Conservation (phyloP, 2,797 vertebrate species). For the Chelmon rostratus region DNA sequence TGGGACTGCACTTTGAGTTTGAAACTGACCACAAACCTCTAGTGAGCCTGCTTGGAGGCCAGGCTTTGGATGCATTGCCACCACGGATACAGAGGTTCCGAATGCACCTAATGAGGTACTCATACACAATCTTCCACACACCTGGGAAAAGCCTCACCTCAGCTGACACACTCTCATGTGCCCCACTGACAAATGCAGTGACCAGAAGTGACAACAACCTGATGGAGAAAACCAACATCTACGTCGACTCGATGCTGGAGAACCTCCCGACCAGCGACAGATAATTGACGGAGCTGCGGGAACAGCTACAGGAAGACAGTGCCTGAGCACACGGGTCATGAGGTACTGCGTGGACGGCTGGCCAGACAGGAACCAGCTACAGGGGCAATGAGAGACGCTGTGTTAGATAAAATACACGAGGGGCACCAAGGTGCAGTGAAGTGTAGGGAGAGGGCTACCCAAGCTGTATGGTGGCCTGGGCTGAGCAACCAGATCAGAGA, state of each 20-base stretch:
- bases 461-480: background rate
- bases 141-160: background rate
- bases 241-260: background rate
- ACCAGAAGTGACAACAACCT: background rate
- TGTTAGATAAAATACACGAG: background rate
- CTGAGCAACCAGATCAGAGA: background rate
- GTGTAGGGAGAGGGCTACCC: background rate
- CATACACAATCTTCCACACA: background rate
- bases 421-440: background rate
- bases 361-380: no score
- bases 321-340: background rate
- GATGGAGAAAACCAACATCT: slow-evolving; percentile 1
- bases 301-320: background rate
- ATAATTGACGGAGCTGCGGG: background rate
- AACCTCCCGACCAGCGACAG: background rate
- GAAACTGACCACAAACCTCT: background rate
- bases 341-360: background rate
- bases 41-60: background rate
- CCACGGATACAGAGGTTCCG: background rate
- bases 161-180: background rate
- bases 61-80: background rate
- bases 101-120: background rate
- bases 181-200: fast-evolving
- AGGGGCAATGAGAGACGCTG: background rate
- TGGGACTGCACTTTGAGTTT: background rate